phyloP scores from a whole-genome alignment of 2,888 invertebrate genomes.

The Trachelus stipa region DNA sequence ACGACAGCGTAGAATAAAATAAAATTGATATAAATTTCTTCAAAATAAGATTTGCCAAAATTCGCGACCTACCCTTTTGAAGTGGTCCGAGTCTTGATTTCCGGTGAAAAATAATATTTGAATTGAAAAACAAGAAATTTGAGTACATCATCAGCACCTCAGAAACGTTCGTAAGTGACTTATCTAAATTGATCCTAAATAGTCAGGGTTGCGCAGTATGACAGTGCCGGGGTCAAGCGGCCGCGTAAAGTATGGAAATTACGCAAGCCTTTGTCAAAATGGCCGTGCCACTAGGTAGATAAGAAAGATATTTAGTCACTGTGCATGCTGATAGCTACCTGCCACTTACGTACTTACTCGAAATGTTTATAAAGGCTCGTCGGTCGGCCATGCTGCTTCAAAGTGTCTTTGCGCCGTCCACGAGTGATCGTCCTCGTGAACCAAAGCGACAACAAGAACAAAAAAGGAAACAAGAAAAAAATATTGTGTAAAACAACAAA shows the following conservation, averaged over 20 bases:
- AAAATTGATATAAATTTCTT: neutral
- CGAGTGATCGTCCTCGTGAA: too few species aligned
- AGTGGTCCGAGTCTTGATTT: too few species aligned
- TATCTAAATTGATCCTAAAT: neutral
- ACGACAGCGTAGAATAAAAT: neutral
- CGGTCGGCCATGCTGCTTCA: neutral
- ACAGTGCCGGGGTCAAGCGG: neutral
- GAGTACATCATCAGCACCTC: neutral
- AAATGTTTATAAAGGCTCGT: constrained; percentile 4
- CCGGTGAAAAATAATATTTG: fast-evolving
- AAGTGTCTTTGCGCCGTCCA: neutral
- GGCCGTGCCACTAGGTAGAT: too few species aligned
- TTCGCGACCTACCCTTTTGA: neutral
- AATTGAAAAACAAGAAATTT: neutral
- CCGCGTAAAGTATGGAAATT: too few species aligned
- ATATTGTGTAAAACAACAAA: too few species aligned
- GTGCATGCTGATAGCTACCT: too few species aligned
- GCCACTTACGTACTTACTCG: neutral
- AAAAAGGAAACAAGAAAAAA: too few species aligned
- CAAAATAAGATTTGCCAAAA: neutral
- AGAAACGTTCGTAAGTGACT: neutral
- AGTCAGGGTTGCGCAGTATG: neutral
- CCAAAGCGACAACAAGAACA: too few species aligned
- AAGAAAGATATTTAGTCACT: too few species aligned
- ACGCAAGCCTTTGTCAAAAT: too few species aligned